Percentiles rank a stretch among this genome's conserved stretches.
Conservation (phyloP, 2,797 vertebrate genomes). For the Chiloscyllium punctatum region DNA sequence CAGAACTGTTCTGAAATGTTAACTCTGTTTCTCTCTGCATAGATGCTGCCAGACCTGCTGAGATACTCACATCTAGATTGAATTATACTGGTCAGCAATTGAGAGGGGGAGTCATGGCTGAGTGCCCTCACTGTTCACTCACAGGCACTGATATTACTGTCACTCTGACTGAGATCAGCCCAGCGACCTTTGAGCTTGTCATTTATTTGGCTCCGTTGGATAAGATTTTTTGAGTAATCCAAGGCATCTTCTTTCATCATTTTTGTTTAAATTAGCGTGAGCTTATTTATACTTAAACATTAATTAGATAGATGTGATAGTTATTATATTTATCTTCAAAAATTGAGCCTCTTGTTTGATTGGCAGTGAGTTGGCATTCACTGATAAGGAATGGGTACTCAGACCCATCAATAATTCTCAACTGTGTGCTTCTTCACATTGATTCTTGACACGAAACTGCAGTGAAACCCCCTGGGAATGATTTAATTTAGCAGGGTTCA, state of each 20-base stretch:
- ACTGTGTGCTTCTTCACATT: slow-evolving; percentile 99
- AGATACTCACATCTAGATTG: too few species aligned
- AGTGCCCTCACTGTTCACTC: not conserved
- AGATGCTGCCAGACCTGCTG: too few species aligned
- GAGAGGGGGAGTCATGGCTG: not conserved
- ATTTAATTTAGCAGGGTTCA: slow-evolving; percentile 99
- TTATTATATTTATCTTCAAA: not conserved
- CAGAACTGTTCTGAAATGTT: too few species aligned
- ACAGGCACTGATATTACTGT: not conserved
- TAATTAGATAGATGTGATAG: too few species aligned
- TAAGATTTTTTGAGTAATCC: not conserved
- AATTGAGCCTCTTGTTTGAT: not conserved
- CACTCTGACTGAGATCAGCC: not conserved
- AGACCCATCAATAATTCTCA: slow-evolving; percentile 99
- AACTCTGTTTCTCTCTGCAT: too few species aligned
- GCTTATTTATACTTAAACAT: not conserved
- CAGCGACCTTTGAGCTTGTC: not conserved
- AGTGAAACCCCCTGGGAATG: slow-evolving; percentile 98
- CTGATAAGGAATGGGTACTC: slow-evolving; percentile 98
- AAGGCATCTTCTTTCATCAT: not conserved
- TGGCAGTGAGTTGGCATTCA: slow-evolving; percentile 86
- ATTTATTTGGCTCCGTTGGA: not conserved
- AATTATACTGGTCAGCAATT: not conserved
- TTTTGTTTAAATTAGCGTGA: not conserved
- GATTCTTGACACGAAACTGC: slow-evolving; percentile 99